Conservation (phyloP, 2,888 invertebrate species). For the Papilio elwesi region DNA sequence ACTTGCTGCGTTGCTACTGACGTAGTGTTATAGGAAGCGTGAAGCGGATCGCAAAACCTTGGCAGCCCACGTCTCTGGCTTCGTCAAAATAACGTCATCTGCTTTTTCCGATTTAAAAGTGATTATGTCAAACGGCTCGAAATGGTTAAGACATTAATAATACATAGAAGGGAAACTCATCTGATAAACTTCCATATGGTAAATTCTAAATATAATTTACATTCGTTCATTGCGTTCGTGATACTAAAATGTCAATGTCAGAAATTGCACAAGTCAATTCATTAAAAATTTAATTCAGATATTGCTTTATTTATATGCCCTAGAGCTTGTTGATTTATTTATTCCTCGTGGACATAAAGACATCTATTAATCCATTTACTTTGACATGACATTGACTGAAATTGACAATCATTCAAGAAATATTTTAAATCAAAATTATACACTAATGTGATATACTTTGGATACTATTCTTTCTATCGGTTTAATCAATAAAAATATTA, state of each 20-base stretch:
- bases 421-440: too few species aligned
- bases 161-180: not conserved
- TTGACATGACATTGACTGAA: too few species aligned
- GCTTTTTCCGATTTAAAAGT: slow-evolving; percentile 25
- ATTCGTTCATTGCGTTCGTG: not conserved
- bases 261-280: not conserved
- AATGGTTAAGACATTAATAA: slow-evolving; percentile 5
- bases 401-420: too few species aligned
- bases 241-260: too few species aligned
- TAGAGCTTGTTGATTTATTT: not conserved
- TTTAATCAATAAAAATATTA: not conserved
- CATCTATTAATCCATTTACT: too few species aligned
- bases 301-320: not conserved
- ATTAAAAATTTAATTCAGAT: not conserved
- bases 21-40: slow-evolving; percentile 32
- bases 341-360: not conserved
- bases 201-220: not conserved
- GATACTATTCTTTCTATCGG: not conserved
- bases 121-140: not conserved
- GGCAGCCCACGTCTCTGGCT: slow-evolving; percentile 20
- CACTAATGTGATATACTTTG: too few species aligned
- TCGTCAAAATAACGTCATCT: slow-evolving; percentile 31
- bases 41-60: slow-evolving; percentile 30
- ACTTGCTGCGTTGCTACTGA: slow-evolving; percentile 24
- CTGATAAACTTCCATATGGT: not conserved